phyloP scores from a whole-genome alignment of 2,113 vertebrate species.

The Sinocyclocheilus anshuiensis region DNA sequence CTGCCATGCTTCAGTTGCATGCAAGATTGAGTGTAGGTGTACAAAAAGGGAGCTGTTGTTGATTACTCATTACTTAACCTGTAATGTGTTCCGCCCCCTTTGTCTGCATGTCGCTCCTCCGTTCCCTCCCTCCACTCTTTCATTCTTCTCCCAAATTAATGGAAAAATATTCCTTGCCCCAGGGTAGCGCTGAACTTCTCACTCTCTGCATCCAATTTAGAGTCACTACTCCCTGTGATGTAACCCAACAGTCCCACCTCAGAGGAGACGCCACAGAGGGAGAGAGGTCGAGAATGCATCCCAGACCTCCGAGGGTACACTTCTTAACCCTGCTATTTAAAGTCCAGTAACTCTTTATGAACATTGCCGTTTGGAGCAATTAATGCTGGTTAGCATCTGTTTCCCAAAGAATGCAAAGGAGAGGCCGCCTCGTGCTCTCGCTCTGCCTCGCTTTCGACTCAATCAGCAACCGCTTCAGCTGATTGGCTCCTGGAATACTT shows the following conservation, averaged over 20 bases:
- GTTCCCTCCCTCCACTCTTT: conserved; percentile 34
- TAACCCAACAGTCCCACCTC: conserved; percentile 72
- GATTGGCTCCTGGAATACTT: not conserved
- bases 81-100: conserved; percentile 73
- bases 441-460: not conserved
- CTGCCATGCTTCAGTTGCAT: conserved; percentile 49
- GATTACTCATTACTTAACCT: conserved; percentile 83
- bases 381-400: conserved; percentile 75
- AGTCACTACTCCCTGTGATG: conserved; percentile 74
- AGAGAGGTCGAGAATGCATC: conserved; percentile 63
- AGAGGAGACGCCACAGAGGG: not conserved
- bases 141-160: conserved; percentile 73
- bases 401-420: conserved; percentile 75
- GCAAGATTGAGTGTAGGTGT: conserved; percentile 49
- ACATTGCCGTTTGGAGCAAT: conserved; percentile 76
- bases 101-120: conserved; percentile 65
- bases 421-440: not conserved
- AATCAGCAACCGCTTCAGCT: conserved; percentile 7
- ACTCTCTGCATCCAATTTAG: conserved; percentile 82
- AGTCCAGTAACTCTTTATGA: conserved; percentile 79
- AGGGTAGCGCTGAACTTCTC: conserved; percentile 82
- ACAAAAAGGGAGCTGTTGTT: conserved; percentile 65
- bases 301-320: conserved; percentile 51
- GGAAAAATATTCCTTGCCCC: conserved; percentile 82
- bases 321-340: conserved; percentile 76